Evolutionary conservation across 2,797 vertebrate species (phyloP).

Genomic region (Enteromius unitaeniatus): DNA sequence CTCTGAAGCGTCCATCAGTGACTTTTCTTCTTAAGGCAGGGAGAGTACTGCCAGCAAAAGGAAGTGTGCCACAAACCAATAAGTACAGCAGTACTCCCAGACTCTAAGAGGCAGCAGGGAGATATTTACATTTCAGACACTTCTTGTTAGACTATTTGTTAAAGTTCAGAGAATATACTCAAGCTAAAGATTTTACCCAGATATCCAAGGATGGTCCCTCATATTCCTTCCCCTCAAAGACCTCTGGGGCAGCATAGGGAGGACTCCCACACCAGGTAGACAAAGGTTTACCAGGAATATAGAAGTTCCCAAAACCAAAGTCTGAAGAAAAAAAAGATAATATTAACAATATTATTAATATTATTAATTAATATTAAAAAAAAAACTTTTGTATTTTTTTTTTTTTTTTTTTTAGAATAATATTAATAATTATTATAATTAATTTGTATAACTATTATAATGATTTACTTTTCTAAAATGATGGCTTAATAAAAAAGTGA

Average conservation of each 20-base stretch:
- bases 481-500: background rate
- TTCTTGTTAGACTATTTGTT: background rate
- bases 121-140: background rate
- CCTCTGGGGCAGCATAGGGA: slow-evolving; percentile 87
- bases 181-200: slow-evolving; percentile 76
- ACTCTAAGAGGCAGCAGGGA: slow-evolving; percentile 75
- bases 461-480: background rate
- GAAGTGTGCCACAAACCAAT: slow-evolving; percentile 85
- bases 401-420: background rate
- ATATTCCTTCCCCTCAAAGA: slow-evolving; percentile 87
- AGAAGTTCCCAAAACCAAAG: slow-evolving; percentile 91
- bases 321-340: slow-evolving; percentile 69
- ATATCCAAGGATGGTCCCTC: slow-evolving; percentile 89
- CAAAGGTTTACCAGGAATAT: slow-evolving; percentile 81
- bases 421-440: background rate
- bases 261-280: slow-evolving; percentile 89
- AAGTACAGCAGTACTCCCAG: slow-evolving; percentile 88
- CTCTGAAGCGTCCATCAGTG: slow-evolving; percentile 86
- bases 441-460: background rate
- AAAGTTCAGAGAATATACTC: background rate
- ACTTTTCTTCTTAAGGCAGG: slow-evolving; percentile 84
- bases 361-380: no score
- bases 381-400: background rate
- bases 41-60: slow-evolving; percentile 85
- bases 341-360: background rate